These are phyloP conservation scores for Thrips palmi DNA, from an alignment of 1,140 invertebrate species.

Conservation along the genomic window DNA sequence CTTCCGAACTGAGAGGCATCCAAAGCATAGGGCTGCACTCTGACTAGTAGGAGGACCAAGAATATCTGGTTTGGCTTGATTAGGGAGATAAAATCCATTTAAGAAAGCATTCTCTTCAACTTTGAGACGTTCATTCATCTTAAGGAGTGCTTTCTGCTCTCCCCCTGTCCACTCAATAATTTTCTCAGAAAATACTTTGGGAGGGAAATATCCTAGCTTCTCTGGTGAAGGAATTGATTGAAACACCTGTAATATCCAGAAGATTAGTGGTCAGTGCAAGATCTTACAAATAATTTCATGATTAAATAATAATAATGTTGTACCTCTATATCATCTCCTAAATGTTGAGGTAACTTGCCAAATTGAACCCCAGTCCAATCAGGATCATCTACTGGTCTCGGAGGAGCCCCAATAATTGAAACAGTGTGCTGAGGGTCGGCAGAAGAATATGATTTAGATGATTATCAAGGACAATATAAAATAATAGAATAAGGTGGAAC, in stretches of 20 bases:
- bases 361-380: slow-evolving; percentile 31
- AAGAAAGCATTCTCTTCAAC: slow-evolving; percentile 37
- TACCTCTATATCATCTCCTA: no score
- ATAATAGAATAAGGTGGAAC: not conserved
- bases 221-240: slow-evolving; percentile 29
- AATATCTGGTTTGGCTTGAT: slow-evolving; percentile 46
- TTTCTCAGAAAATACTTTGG: slow-evolving; percentile 23
- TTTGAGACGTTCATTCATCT: slow-evolving; percentile 29
- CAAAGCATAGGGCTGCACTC: slow-evolving; percentile 45
- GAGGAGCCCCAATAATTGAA: slow-evolving; percentile 37
- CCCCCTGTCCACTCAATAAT: slow-evolving; percentile 40
- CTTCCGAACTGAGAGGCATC: slow-evolving; percentile 39
- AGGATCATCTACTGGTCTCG: slow-evolving; percentile 30
- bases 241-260: no score
- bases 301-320: no score
- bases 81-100: slow-evolving; percentile 30
- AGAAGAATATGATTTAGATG: slow-evolving; percentile 4
- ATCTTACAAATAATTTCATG: no score
- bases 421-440: slow-evolving; percentile 30
- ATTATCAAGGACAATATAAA: not conserved
- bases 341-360: slow-evolving; percentile 22
- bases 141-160: slow-evolving; percentile 39
- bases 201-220: slow-evolving; percentile 32
- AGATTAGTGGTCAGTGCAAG: no score
- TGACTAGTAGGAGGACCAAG: slow-evolving; percentile 43